Evolutionary conservation across 2,113 vertebrate species (phyloP).

Genomic region (Nyctereutes procyonoides): DNA sequence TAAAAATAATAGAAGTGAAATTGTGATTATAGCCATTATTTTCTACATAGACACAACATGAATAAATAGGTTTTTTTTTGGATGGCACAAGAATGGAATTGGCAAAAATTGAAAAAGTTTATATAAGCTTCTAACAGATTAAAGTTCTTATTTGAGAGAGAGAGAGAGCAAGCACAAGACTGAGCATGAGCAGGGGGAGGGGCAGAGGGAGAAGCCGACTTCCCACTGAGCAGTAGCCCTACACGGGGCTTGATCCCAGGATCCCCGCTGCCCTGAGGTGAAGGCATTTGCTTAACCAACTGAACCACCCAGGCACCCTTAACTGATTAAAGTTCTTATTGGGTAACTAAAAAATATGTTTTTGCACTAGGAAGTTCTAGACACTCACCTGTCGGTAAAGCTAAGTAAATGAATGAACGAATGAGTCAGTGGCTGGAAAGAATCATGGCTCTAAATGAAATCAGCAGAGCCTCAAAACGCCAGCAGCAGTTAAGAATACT

Average conservation of each 20-base stretch:
- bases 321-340: neutral
- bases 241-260: too few species aligned
- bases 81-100: slow-evolving; percentile 34
- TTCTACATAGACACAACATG: neutral
- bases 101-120: neutral
- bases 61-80: slow-evolving; percentile 42
- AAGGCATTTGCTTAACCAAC: too few species aligned
- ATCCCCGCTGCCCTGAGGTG: too few species aligned
- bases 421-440: neutral
- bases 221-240: too few species aligned
- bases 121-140: neutral
- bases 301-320: too few species aligned
- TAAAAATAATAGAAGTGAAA: slow-evolving; percentile 23
- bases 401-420: neutral
- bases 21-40: neutral
- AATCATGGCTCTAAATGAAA: neutral
- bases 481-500: too few species aligned
- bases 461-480: neutral
- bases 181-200: too few species aligned
- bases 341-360: neutral
- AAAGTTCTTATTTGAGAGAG: neutral
- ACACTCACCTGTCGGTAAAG: neutral
- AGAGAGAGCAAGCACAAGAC: too few species aligned
- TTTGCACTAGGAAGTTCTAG: neutral
- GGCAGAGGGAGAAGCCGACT: too few species aligned